Conservation (phyloP, 2,113 vertebrate species). For the Grammomys surdaster region DNA sequence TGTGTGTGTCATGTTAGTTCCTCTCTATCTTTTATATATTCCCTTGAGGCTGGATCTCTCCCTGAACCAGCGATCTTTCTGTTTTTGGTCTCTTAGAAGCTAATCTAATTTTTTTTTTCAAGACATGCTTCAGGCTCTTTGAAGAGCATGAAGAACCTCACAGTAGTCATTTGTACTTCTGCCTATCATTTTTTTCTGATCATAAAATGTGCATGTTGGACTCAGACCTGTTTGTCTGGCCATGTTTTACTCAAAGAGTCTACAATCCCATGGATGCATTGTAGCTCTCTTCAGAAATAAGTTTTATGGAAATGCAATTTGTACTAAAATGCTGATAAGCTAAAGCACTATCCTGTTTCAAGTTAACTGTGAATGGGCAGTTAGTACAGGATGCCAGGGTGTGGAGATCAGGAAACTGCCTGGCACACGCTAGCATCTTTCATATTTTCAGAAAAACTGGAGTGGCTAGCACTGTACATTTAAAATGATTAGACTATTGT, state of each 20-base stretch:
- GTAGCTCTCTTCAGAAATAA: constrained; percentile 24
- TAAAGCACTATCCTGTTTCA: constrained; percentile 29
- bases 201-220: background rate
- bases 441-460: constrained; percentile 55
- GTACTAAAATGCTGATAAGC: background rate
- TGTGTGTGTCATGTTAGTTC: background rate
- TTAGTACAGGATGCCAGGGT: constrained; percentile 70
- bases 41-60: background rate
- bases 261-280: background rate
- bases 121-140: background rate
- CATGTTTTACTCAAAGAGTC: constrained; percentile 32
- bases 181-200: background rate
- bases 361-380: constrained; percentile 60
- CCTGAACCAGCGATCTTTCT: background rate
- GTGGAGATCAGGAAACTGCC: constrained; percentile 66
- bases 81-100: background rate
- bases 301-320: constrained; percentile 27
- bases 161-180: background rate
- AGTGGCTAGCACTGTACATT: constrained; percentile 45
- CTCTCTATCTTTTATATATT: background rate
- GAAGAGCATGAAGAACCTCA: background rate
- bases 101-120: background rate
- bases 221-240: background rate
- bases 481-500: constrained; percentile 65
- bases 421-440: constrained; percentile 55